Evolutionary conservation across 1,140 invertebrate genomes (phyloP).

Genomic region (Sipha flava): DNA sequence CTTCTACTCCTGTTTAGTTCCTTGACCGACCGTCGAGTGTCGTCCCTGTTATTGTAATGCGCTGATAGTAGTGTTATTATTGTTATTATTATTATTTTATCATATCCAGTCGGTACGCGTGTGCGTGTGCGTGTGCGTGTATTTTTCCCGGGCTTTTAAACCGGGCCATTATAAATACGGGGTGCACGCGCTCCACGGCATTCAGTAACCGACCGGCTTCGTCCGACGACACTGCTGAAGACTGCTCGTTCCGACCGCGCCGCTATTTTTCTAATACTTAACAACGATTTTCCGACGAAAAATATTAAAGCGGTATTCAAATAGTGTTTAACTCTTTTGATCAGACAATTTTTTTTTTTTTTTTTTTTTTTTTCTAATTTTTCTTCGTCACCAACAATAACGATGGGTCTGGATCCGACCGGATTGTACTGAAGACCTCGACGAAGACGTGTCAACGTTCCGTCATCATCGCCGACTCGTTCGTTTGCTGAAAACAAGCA

Average conservation of each 20-base stretch:
- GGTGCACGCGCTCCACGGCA: slow-evolving; percentile 22
- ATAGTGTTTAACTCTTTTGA: not conserved
- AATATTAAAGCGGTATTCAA: no score
- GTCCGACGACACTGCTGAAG: slow-evolving; percentile 3
- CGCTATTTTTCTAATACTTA: no score
- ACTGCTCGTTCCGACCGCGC: no score
- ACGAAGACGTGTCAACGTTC: no score
- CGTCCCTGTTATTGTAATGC: slow-evolving; percentile 9
- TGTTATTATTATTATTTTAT: not conserved
- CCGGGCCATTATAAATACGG: slow-evolving; percentile 29
- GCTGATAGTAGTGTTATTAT: no score
- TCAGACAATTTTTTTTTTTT: not conserved
- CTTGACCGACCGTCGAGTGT: slow-evolving; percentile 24
- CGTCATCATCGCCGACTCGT: not conserved
- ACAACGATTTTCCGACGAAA: no score
- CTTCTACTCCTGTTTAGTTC: not conserved
- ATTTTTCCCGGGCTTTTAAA: slow-evolving; percentile 19
- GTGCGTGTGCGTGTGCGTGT: not conserved
- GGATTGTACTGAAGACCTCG: not conserved
- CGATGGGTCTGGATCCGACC: slow-evolving; percentile 26
- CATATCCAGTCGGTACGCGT: not conserved
- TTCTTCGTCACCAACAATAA: not conserved
- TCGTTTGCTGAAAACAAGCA: not conserved
- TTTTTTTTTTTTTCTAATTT: not conserved
- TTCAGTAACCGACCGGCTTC: slow-evolving; percentile 26